phyloP scores from a whole-genome alignment of 2,113 vertebrate species.

The Psilopsiagon aurifrons region DNA sequence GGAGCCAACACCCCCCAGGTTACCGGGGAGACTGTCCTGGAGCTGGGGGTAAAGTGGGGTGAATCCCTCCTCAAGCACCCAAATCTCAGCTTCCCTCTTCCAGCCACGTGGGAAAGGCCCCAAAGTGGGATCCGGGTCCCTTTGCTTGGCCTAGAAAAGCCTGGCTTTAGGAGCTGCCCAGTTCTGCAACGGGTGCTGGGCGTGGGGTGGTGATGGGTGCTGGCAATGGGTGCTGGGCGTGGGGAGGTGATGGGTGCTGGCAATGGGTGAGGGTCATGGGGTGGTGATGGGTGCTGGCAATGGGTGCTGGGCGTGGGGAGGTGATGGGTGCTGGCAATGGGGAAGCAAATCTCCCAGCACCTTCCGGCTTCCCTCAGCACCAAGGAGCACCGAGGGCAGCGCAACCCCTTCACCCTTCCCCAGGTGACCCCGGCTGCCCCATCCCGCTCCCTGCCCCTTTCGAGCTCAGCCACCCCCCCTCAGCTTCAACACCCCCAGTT shows the following conservation, averaged over 20 bases:
- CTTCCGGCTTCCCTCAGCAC: too few species aligned
- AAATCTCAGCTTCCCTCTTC: neutral
- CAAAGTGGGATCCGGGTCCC: fast-evolving
- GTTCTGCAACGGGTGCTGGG: neutral
- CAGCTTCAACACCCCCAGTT: neutral
- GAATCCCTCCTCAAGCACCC: fast-evolving
- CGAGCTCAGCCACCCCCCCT: too few species aligned
- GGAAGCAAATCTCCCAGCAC: too few species aligned
- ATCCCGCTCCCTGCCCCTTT: neutral
- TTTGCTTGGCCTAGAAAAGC: neutral
- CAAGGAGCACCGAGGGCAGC: too few species aligned
- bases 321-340: too few species aligned
- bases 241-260: neutral
- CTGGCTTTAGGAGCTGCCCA: neutral
- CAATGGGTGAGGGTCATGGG: too few species aligned
- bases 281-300: too few species aligned
- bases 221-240: too few species aligned
- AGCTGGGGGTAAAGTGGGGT: fast-evolving
- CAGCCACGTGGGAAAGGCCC: fast-evolving
- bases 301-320: too few species aligned
- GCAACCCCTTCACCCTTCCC: too few species aligned
- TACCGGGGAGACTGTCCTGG: neutral
- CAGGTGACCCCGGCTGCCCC: too few species aligned
- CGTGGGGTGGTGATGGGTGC: neutral
- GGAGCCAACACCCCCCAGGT: fast-evolving